Base-by-base conservation (phyloP, 2,797 vertebrate genomes). In the Eremophila alpestris region DNA sequence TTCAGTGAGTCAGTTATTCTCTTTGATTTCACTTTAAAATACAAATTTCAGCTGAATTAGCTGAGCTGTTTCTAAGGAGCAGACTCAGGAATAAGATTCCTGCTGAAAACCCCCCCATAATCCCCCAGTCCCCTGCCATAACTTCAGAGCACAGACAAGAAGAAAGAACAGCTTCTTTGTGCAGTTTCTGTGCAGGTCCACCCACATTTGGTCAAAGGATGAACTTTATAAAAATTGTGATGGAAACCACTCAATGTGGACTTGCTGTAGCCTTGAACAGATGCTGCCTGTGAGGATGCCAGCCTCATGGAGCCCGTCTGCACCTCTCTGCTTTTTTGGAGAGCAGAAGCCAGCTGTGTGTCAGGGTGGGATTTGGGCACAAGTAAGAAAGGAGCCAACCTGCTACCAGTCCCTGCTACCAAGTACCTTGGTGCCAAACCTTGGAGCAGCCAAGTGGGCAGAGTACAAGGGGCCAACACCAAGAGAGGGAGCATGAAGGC, bases 21-120 rank as follows among this genome's bases (percentile, higher is more conserved):
- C 63, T 85, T 85, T 55, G 21, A 18, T 70, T 80, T 87, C n/a
- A 11, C 54, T 92, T 82, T 48, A 80, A 84, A 69, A 70, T 16
- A 65, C 38, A 83, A 27, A 79, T 75, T 76, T 71, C 70, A 65
- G n/a, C 11, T 81, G 69, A 73, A 82, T 69, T 88, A 55, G 14
- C n/a, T 76, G 55, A n/a, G 41, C 26, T 84, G 51, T 73, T 94
- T 82, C 76, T 83, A 58, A 81, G 65, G 30, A 77, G 58, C 64
- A 75, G 75, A 29, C 12, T 17, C 14, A 34, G 43, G 30, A 79
- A 48, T n/a, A 63, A 82, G 29, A 27, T 55, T 65, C n/a, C 60
- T 79, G 59, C 22, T 93, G 75, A 48, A 26, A 41, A 13, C 41
- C 41, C 41, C 14, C 14, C 41, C 41, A 5, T 15, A 41, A 41